Conservation (phyloP, 1,140 invertebrate species). For the Tetramorium simillimum region DNA sequence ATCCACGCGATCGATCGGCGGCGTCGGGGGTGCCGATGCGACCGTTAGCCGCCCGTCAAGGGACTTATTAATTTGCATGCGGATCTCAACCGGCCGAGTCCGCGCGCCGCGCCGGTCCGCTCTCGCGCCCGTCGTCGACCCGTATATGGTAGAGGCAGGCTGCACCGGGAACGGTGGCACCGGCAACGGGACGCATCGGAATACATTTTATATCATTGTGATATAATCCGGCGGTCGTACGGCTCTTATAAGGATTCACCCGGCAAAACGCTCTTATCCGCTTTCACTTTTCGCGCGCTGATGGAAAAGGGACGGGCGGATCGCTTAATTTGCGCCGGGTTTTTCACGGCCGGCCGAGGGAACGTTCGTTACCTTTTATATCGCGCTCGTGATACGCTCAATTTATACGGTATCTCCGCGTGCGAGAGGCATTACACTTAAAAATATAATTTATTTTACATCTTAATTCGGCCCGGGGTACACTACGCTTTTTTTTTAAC, state of each 20-base stretch:
- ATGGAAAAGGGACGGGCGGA: constrained; percentile 60
- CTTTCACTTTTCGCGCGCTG: constrained; percentile 71
- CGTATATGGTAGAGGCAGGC: constrained; percentile 66
- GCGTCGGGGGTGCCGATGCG: constrained; percentile 58
- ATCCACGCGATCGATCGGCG: constrained; percentile 10
- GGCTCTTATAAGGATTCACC: constrained; percentile 71
- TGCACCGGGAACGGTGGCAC: constrained; percentile 6
- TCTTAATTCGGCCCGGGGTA: constrained; percentile 20
- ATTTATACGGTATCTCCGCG: constrained; percentile 5
- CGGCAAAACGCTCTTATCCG: constrained; percentile 45
- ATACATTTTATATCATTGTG: constrained; percentile 68
- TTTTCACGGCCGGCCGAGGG: constrained; percentile 12
- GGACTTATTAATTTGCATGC: constrained; percentile 74
- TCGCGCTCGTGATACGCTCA: constrained; percentile 52
- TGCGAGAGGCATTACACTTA: constrained; percentile 10
- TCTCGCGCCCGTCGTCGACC: constrained; percentile 22
- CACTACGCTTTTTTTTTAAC: neutral
- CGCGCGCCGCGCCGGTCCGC: constrained; percentile 22
- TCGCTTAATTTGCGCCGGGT: constrained; percentile 46
- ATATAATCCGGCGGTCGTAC: constrained; percentile 58
- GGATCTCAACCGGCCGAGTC: constrained; percentile 40
- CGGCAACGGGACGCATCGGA: constrained; percentile 64
- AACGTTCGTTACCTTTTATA: constrained; percentile 52
- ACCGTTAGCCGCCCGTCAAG: constrained; percentile 52
- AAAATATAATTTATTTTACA: constrained; percentile 53